Evolutionary conservation across 1,140 invertebrate species (phyloP).

Genomic region (Drosophila malerkotliana): DNA sequence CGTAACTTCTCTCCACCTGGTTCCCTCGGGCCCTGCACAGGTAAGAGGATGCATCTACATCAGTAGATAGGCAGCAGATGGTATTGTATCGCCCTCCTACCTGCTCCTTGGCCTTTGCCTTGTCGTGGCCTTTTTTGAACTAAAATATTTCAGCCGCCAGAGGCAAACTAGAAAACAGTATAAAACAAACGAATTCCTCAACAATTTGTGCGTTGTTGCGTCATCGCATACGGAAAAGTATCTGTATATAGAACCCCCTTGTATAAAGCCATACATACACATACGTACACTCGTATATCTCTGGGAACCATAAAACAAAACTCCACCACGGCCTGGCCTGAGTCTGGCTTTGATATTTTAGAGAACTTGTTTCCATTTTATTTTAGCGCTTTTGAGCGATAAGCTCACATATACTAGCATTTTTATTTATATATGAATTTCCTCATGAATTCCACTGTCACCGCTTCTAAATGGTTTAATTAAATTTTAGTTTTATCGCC

Average conservation of each 20-base stretch:
- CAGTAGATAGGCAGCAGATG: conserved; percentile 32
- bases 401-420: conserved; percentile 4
- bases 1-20: conserved; percentile 7
- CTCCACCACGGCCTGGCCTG: conserved; percentile 37
- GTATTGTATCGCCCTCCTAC: conserved; percentile 30
- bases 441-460: conserved; percentile 10
- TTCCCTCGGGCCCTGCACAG: background rate
- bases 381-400: background rate
- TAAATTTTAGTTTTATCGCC: conserved; percentile 64
- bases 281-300: conserved; percentile 11
- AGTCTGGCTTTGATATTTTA: conserved; percentile 52
- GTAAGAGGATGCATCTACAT: conserved; percentile 38
- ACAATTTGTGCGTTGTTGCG: conserved; percentile 64
- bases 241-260: conserved; percentile 13
- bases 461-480: conserved; percentile 48
- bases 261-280: conserved; percentile 2
- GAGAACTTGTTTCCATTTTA: conserved; percentile 55
- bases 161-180: conserved; percentile 32
- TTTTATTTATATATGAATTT: conserved; percentile 24
- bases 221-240: conserved; percentile 64
- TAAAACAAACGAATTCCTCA: conserved; percentile 59
- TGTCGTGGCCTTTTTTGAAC: conserved; percentile 37
- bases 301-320: conserved; percentile 41
- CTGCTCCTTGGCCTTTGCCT: conserved; percentile 35
- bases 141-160: conserved; percentile 45